A percentile compares a stretch with the other conserved stretches of the same genome.
These are phyloP conservation scores for Lepidostoma basale DNA, from an alignment of 1,140 invertebrate genomes.

Conservation along the genomic window DNA sequence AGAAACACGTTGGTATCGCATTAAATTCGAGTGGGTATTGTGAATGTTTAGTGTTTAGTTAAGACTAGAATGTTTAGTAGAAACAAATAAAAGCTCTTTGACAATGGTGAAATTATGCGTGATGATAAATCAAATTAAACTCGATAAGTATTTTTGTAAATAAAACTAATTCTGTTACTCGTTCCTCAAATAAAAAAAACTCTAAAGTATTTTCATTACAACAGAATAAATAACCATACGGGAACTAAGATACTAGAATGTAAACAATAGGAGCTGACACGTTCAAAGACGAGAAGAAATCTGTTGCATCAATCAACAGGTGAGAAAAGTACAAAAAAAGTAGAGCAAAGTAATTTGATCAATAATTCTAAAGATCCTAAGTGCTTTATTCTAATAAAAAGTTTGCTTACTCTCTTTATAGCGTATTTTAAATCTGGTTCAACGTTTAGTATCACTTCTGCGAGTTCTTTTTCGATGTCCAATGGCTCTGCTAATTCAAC, in stretches of 20 bases:
- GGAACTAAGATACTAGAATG: neutral
- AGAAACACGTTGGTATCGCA: too few relatives aligned
- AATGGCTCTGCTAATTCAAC: slow-evolving; percentile 33
- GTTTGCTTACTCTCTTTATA: slow-evolving; percentile 34
- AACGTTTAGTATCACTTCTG: slow-evolving; percentile 28
- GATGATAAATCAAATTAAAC: too few relatives aligned
- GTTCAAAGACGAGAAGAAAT: slow-evolving; percentile 2
- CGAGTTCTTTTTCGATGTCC: slow-evolving; percentile 39
- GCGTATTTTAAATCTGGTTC: slow-evolving; percentile 43
- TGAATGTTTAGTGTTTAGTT: too few relatives aligned
- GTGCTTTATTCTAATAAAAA: too few relatives aligned
- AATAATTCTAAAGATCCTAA: too few relatives aligned
- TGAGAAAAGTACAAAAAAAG: neutral
- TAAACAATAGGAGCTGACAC: slow-evolving; percentile 8
- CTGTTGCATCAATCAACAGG: neutral
- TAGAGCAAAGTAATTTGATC: too few relatives aligned
- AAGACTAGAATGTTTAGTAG: too few relatives aligned
- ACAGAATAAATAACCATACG: neutral
- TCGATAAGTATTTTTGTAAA: too few relatives aligned
- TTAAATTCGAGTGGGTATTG: too few relatives aligned
- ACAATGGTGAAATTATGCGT: too few relatives aligned
- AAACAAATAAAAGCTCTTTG: too few relatives aligned
- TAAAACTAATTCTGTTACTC: too few relatives aligned
- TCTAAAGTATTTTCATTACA: neutral
- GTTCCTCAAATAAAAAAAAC: neutral